Conservation (phyloP, 2,888 invertebrate species). For the Dynastes grantii region DNA sequence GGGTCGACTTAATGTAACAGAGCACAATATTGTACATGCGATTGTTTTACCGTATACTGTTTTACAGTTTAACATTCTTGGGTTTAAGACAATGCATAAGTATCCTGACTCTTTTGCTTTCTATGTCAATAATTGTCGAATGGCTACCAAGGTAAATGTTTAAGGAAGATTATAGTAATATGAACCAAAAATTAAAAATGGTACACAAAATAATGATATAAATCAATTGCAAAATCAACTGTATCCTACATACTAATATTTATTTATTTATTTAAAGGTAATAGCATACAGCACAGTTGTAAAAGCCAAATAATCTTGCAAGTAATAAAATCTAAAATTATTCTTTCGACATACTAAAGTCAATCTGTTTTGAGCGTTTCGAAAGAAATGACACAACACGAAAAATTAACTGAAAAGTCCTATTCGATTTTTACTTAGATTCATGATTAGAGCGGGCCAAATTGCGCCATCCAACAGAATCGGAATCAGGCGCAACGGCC, state of each 20-base stretch:
- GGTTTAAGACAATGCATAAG: not conserved
- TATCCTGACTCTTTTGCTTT: not conserved
- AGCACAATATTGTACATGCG: constrained; percentile 25
- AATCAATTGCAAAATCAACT: too few relatives aligned
- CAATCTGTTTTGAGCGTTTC: constrained; percentile 45
- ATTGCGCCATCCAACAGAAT: too few relatives aligned
- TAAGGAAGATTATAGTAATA: too few relatives aligned
- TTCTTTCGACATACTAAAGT: constrained; percentile 60
- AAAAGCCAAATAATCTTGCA: constrained; percentile 66
- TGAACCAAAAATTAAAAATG: too few relatives aligned
- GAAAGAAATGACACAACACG: constrained; percentile 44
- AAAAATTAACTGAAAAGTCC: constrained; percentile 37
- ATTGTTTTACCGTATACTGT: constrained; percentile 30
- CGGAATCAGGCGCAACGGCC: too few relatives aligned
- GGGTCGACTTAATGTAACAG: constrained; percentile 40
- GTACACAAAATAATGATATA: too few relatives aligned
- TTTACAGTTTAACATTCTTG: constrained; percentile 4
- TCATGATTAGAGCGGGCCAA: too few relatives aligned
- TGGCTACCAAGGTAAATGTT: too few relatives aligned
- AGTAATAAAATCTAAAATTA: constrained; percentile 67
- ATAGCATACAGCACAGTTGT: constrained; percentile 71
- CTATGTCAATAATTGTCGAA: not conserved
- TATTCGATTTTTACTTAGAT: constrained; percentile 44
- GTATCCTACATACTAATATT: constrained; percentile 64
- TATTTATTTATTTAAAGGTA: constrained; percentile 68